Evolutionary conservation across 2,888 invertebrate species (phyloP).

Genomic region (Torymus aiolomorphi): DNA sequence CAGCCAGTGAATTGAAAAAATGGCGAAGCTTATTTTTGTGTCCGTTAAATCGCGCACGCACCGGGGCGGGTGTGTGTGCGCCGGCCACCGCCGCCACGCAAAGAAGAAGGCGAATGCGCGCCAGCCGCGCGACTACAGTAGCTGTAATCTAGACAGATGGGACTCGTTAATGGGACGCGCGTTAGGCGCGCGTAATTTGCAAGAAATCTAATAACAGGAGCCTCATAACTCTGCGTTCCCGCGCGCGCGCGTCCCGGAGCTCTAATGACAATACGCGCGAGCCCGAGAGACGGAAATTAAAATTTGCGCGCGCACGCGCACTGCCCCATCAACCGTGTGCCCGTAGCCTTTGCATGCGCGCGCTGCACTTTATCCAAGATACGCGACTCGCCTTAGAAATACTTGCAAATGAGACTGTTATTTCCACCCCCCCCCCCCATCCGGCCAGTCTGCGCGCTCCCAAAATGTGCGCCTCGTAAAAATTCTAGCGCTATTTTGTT

Average conservation of each 20-base stretch:
- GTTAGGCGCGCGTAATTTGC: slow-evolving; percentile 67
- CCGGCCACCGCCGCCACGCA: no score
- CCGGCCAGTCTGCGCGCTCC: no score
- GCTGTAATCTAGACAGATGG: slow-evolving; percentile 70
- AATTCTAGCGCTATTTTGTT: neutral
- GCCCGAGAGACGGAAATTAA: slow-evolving; percentile 66
- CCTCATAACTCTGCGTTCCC: slow-evolving; percentile 62
- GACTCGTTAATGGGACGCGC: slow-evolving; percentile 70
- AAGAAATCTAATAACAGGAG: slow-evolving; percentile 70
- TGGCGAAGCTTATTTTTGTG: slow-evolving; percentile 49
- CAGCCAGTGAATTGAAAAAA: slow-evolving; percentile 43
- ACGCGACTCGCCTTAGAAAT: slow-evolving; percentile 43
- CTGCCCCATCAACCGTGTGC: slow-evolving; percentile 40
- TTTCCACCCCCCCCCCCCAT: neutral
- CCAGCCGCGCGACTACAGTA: slow-evolving; percentile 23
- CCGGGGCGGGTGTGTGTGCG: no score
- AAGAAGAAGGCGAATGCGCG: slow-evolving; percentile 25
- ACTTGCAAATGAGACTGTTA: slow-evolving; percentile 35
- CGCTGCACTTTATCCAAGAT: slow-evolving; percentile 47
- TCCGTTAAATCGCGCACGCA: slow-evolving; percentile 43
- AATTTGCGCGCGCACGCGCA: slow-evolving; percentile 61
- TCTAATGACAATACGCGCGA: slow-evolving; percentile 67
- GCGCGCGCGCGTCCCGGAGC: slow-evolving; percentile 50
- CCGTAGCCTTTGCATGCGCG: slow-evolving; percentile 23
- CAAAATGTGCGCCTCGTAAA: slow-evolving; percentile 25